Base-by-base conservation (phyloP, 2,113 vertebrate species). In the Mugil cephalus region DNA sequence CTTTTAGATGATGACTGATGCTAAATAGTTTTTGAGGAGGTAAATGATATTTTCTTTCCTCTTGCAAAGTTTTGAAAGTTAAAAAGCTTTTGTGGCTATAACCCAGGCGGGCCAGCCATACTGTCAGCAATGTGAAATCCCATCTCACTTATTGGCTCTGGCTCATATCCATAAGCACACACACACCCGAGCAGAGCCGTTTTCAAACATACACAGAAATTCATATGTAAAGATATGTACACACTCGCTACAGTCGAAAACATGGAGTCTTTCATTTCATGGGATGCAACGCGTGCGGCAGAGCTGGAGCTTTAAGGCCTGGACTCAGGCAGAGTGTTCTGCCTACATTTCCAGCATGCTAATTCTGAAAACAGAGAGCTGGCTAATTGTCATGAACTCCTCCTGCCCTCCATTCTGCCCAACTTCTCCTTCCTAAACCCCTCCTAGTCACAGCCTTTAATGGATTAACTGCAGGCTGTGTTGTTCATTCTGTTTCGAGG, bases 61-160 rank as follows among this genome's bases (percentile, higher is more conserved):
- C 60, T 48, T 43, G 39, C 54, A 67, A 67, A 61, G 62, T 84
- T 85, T 69, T 62, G 51, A 84, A 88, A 87, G 70, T 83, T 88
- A 86, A 85, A 89, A 84, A 88, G 87, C 86, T 91, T 87, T 90
- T 82, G 79, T 89, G 89, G 89, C 88, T 83, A 50, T 75, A 82
- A 60, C 84, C 89, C 85, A 90, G 81, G 39, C 84, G 39, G 59
- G 45, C 68, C 55, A 73, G 80, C 77, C 75, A 54, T 62, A 59
- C 50, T 75, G 85, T 83, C 80, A 86, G 82, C 85, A 86, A 79
- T 81, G 77, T 86, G 83, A 74, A 89, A 86, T 56, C 47, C 86
- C 75, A 89, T 89, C 81, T 88, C 79, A 74, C 63, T 82, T 79
- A 89, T 87, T 89, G 87, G 80, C 76, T 80, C 59, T 88, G 84